Percentiles rank a stretch among this genome's conserved stretches.
phyloP scores from a whole-genome alignment of 2,888 invertebrate genomes.

The Eilema sororculum region DNA sequence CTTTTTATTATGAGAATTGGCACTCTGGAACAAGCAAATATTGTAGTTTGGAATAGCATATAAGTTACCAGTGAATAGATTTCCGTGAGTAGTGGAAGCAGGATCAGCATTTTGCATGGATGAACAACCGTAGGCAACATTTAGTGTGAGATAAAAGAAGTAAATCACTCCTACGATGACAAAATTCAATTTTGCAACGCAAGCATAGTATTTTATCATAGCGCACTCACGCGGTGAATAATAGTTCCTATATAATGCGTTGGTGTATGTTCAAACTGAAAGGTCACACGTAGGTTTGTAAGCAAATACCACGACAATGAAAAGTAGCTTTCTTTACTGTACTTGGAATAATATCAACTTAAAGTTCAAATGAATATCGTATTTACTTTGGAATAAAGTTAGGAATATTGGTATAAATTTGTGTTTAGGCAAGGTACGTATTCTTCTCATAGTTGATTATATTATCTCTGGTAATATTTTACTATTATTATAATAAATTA shows the following conservation, averaged over 20 bases:
- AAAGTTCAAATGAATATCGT: neutral
- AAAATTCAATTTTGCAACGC: neutral
- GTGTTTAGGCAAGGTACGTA: neutral
- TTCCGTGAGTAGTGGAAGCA: neutral
- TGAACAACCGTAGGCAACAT: neutral
- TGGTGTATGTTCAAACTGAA: neutral
- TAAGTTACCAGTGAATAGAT: neutral
- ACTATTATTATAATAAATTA: no score
- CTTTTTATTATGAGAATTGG: no score
- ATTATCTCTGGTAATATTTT: no score
- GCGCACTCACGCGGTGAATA: neutral
- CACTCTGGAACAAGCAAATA: no score
- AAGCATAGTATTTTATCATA: neutral
- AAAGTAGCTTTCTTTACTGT: neutral
- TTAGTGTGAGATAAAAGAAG: neutral
- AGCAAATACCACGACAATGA: neutral
- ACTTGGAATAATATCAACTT: neutral
- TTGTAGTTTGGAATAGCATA: no score
- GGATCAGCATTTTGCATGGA: neutral
- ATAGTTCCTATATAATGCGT: neutral
- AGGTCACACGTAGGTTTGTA: constrained; percentile 16
- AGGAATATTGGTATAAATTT: no score
- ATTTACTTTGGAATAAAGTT: no score
- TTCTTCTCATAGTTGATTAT: no score
- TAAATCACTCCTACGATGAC: neutral